These are phyloP conservation scores for Acanthiza pusilla DNA, from an alignment of 2,797 vertebrate genomes.

Conservation along the genomic window DNA sequence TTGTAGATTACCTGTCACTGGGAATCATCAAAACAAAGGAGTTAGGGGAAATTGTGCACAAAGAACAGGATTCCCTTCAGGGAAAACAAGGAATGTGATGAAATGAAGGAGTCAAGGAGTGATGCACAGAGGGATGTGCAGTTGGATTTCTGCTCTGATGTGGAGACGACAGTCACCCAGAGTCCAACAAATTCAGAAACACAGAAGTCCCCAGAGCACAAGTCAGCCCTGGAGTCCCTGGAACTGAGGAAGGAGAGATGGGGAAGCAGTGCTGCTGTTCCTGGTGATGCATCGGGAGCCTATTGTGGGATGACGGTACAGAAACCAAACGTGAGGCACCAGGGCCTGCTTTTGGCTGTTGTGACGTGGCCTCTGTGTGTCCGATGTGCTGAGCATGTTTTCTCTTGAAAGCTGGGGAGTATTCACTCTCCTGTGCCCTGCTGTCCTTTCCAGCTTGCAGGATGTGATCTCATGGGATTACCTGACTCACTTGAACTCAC, in stretches of 20 bases:
- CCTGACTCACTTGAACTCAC: background rate
- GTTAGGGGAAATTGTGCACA: background rate
- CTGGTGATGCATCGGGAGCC: background rate
- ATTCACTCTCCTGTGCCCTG: background rate
- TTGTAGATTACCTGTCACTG: background rate
- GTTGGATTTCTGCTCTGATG: background rate
- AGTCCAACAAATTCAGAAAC: background rate
- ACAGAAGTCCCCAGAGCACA: rapidly evolving
- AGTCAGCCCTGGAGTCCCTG: background rate
- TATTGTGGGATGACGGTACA: rapidly evolving
- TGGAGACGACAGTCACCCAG: background rate
- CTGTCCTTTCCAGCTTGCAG: background rate
- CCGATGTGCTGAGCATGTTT: rapidly evolving
- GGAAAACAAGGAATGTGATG: background rate
- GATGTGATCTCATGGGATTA: background rate
- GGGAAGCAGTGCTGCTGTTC: background rate
- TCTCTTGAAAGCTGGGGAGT: background rate
- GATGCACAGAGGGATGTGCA: background rate
- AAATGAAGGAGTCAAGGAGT: background rate
- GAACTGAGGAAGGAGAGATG: background rate
- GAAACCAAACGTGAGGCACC: background rate
- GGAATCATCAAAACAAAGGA: constrained; percentile 3
- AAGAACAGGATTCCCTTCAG: background rate
- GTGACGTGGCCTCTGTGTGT: background rate
- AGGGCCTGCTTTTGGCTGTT: background rate